Evolutionary conservation across 2,797 vertebrate genomes (phyloP).

Genomic region (Cynodonichthys magdalenae): DNA sequence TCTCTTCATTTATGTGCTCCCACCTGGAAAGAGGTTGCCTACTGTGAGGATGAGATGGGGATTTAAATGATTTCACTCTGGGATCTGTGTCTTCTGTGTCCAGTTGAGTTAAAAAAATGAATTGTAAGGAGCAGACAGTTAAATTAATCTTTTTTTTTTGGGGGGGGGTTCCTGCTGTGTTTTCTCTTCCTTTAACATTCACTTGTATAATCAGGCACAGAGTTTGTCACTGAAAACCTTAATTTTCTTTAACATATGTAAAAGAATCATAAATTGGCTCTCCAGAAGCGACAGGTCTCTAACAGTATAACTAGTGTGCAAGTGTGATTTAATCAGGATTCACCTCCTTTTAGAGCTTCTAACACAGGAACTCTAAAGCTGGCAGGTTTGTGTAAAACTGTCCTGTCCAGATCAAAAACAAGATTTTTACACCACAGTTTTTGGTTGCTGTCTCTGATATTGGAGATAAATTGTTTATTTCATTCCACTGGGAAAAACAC

Average conservation of each 20-base stretch:
- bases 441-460: slow-evolving; percentile 12
- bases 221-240: slow-evolving; percentile 28
- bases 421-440: slow-evolving; percentile 16
- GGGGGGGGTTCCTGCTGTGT: slow-evolving; percentile 15
- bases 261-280: slow-evolving; percentile 55
- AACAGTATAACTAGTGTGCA: slow-evolving; percentile 41
- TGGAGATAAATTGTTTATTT: slow-evolving; percentile 27
- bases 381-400: slow-evolving; percentile 57
- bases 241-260: slow-evolving; percentile 40
- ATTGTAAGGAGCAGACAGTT: slow-evolving; percentile 24
- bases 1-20: slow-evolving; percentile 16
- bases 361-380: slow-evolving; percentile 77
- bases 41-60: slow-evolving; percentile 36
- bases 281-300: slow-evolving; percentile 50
- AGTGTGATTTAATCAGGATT: slow-evolving; percentile 46
- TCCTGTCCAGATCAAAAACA: slow-evolving; percentile 14
- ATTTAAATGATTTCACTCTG: slow-evolving; percentile 44
- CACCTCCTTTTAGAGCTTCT: slow-evolving; percentile 51
- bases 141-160: slow-evolving; percentile 41
- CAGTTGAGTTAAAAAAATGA: slow-evolving; percentile 34
- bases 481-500: slow-evolving; percentile 26
- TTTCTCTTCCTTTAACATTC: slow-evolving; percentile 36
- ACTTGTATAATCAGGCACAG: slow-evolving; percentile 28
- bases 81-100: slow-evolving; percentile 34
- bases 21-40: slow-evolving; percentile 46